Evolutionary conservation across 2,888 invertebrate species (phyloP), one percentile per base, ranked within the genome.

Genomic region (Euproctis similis): DNA sequence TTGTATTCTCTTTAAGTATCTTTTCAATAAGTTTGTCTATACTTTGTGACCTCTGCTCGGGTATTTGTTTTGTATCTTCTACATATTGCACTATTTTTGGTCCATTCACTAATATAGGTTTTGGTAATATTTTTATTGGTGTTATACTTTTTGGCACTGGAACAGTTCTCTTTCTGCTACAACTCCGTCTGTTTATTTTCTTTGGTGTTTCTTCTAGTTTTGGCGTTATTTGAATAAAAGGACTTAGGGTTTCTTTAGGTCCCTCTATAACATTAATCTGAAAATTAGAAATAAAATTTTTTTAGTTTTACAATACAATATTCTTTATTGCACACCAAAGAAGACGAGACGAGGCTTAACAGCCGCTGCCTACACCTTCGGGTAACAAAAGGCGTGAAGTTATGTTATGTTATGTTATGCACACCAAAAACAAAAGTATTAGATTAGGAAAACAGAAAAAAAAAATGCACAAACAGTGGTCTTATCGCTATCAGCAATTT

Each of bases 11-110:
- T 46, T 74, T 82, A 0, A 84, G 44, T 22, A 81, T 64, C 52
- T 72, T 81, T 36, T 84, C 84, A 45, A 82, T 78, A 2, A 84
- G 59, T 48, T 71, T 80, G 37, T 84, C 82, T 43, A 84, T 60
- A 2, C 62, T 60, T 42, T 81, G 70, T 0, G 80, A 73, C 33
- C 72, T 60, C 17, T 69, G 67, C 25, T 74, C 71, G 0, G 65
- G 47, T 26, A 53, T 6, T 21, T 8, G 36, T 42, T 73, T 78
- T 20, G 64, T 59, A 13, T 81, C 77, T 39, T 80, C 80, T 1
- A 80, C 49, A 16, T 74, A 75, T 26, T 70, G 63, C 1, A 82
- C 59, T 29, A 78, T 44, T 29, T 76, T 80, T 4, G 81, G 69
- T 12, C 70, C 66, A 12, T 69, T 78, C 40, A 77, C 46, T 9